These are phyloP conservation scores for Eulemur coronatus DNA, from an alignment of 2,797 vertebrate genomes.

Conservation along the genomic window DNA sequence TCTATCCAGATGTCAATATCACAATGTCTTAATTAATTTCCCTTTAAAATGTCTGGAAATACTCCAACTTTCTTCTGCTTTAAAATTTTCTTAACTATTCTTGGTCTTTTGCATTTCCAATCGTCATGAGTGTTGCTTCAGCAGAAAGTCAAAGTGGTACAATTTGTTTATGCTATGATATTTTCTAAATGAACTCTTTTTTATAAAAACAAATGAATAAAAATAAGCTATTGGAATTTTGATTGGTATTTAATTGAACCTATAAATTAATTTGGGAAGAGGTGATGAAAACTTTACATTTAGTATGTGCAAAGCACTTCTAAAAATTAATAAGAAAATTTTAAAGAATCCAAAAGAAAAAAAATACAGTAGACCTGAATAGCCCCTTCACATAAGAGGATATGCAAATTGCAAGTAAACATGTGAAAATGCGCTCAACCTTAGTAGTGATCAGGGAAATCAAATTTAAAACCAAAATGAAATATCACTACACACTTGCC, in stretches of 20 bases:
- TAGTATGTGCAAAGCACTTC: background rate
- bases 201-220: conserved; percentile 54
- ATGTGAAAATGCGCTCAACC: background rate
- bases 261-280: background rate
- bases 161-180: conserved; percentile 86
- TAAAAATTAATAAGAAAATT: background rate
- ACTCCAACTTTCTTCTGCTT: background rate
- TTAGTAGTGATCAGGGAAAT: background rate
- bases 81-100: background rate
- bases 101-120: conserved; percentile 17
- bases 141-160: conserved; percentile 85
- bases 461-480: background rate
- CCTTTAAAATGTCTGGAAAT: background rate
- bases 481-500: background rate
- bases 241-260: background rate
- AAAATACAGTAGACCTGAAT: background rate
- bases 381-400: background rate
- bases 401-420: conserved; percentile 1
- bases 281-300: background rate
- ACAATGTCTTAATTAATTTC: background rate
- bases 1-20: background rate
- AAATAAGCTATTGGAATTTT: background rate
- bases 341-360: background rate
- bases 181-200: conserved; percentile 88
- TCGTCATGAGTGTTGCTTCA: conserved; percentile 60